These are phyloP conservation scores for Drosophila flavopinicola DNA, from an alignment of 2,888 invertebrate genomes.

Conservation along the genomic window DNA sequence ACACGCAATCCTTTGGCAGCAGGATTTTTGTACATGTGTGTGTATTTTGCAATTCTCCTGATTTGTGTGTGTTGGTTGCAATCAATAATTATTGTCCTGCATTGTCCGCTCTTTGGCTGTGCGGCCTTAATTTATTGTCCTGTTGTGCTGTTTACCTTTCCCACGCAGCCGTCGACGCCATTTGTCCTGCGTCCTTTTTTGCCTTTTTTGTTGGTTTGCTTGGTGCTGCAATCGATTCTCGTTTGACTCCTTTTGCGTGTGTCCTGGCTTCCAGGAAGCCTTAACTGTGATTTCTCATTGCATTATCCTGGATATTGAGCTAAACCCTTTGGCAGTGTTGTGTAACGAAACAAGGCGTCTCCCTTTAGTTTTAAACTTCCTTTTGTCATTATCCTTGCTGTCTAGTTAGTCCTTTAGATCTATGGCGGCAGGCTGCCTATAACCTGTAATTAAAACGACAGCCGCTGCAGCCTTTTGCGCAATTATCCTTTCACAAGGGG, in stretches of 20 bases:
- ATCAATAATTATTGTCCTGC: conserved; percentile 67
- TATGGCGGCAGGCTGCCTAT: background rate
- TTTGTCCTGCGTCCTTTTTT: conserved; percentile 37
- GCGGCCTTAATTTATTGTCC: conserved; percentile 66
- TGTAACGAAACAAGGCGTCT: background rate
- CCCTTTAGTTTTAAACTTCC: background rate
- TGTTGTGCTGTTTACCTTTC: conserved; percentile 65
- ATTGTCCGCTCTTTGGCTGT: conserved; percentile 53
- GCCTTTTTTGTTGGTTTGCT: too few relatives aligned
- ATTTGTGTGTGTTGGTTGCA: conserved; percentile 16
- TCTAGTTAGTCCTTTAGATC: conserved; percentile 10
- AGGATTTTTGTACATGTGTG: conserved; percentile 13
- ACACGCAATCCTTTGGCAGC: conserved; percentile 67
- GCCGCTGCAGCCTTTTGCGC: conserved; percentile 34
- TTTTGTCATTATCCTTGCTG: conserved; percentile 5
- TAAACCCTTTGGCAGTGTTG: conserved; percentile 32
- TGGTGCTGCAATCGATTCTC: conserved; percentile 7
- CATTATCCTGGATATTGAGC: background rate
- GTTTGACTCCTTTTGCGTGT: conserved; percentile 41
- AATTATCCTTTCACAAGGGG: conserved; percentile 41
- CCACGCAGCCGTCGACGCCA: conserved; percentile 61
- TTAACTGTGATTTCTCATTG: conserved; percentile 10
- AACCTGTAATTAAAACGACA: conserved; percentile 51
- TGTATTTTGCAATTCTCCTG: conserved; percentile 7
- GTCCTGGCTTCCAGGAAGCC: conserved; percentile 44